Conservation (phyloP, 2,113 vertebrate genomes). For the Pteropus alecto region DNA sequence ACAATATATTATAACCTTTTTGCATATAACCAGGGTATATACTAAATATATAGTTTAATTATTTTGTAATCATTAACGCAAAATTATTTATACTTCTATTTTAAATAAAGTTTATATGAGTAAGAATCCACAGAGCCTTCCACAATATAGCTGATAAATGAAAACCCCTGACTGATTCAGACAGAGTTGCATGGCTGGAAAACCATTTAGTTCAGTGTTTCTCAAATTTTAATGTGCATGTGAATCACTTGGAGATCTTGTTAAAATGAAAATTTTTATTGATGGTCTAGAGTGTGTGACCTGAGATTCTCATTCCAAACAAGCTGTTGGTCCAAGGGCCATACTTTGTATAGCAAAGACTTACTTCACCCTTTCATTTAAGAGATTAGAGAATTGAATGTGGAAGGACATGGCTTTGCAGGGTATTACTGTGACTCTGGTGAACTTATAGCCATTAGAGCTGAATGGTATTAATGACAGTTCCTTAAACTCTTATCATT, state of each 20-base stretch:
- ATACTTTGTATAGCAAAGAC: neutral
- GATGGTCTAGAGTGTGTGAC: neutral
- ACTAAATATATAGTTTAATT: neutral
- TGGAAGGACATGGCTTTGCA: neutral
- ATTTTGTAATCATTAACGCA: slow-evolving; percentile 20
- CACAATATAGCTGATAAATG: neutral
- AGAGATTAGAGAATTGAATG: neutral
- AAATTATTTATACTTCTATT: slow-evolving; percentile 19
- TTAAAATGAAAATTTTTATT: slow-evolving; percentile 42
- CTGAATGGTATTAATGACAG: neutral
- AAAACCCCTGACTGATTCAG: neutral
- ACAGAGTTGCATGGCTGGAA: neutral
- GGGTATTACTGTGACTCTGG: neutral
- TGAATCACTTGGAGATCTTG: neutral
- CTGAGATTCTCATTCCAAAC: neutral
- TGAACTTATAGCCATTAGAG: neutral
- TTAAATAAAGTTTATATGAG: neutral
- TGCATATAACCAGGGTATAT: neutral
- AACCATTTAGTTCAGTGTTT: neutral
- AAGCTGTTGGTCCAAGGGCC: neutral
- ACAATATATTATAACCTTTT: neutral
- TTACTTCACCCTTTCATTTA: slow-evolving; percentile 6
- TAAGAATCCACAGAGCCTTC: neutral
- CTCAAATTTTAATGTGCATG: slow-evolving; percentile 5
- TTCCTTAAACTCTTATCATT: neutral